Percentiles rank a stretch among this genome's conserved stretches.
phyloP scores from a whole-genome alignment of 2,797 vertebrate species.

The Hippoglossus hippoglossus region DNA sequence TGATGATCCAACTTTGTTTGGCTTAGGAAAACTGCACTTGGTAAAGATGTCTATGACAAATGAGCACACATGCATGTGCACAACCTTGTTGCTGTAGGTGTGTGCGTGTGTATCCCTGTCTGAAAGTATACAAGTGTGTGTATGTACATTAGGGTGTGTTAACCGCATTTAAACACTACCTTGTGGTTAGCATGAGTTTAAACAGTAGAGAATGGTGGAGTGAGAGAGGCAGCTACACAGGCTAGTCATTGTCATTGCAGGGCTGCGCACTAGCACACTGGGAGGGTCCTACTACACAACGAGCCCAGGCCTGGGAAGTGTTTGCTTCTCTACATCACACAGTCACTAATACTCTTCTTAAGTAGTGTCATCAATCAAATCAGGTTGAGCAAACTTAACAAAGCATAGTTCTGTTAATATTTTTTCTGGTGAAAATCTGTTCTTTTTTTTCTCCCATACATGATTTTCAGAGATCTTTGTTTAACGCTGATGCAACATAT shows the following conservation, averaged over 20 bases:
- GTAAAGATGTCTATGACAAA: constrained; percentile 66
- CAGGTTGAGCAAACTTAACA: constrained; percentile 5
- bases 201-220: constrained; percentile 72
- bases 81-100: constrained; percentile 54
- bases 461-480: background rate
- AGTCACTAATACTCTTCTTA: constrained; percentile 18
- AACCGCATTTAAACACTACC: constrained; percentile 75
- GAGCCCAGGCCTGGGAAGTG: constrained; percentile 38
- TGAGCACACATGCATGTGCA: constrained; percentile 27
- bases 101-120: constrained; percentile 45
- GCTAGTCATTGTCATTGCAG: constrained; percentile 78
- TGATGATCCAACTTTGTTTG: constrained; percentile 78
- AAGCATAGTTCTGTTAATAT: constrained; percentile 15
- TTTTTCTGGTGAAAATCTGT: background rate
- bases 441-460: background rate
- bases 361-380: constrained; percentile 10
- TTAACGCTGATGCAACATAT: background rate
- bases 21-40: constrained; percentile 74
- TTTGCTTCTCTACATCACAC: constrained; percentile 28
- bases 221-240: constrained; percentile 73
- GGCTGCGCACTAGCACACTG: constrained; percentile 49
- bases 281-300: constrained; percentile 64
- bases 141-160: constrained; percentile 69
- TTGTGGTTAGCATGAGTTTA: constrained; percentile 80
- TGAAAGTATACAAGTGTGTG: constrained; percentile 50